Conservation (phyloP, 2,888 invertebrate species). For the Ophioninae sp. region DNA sequence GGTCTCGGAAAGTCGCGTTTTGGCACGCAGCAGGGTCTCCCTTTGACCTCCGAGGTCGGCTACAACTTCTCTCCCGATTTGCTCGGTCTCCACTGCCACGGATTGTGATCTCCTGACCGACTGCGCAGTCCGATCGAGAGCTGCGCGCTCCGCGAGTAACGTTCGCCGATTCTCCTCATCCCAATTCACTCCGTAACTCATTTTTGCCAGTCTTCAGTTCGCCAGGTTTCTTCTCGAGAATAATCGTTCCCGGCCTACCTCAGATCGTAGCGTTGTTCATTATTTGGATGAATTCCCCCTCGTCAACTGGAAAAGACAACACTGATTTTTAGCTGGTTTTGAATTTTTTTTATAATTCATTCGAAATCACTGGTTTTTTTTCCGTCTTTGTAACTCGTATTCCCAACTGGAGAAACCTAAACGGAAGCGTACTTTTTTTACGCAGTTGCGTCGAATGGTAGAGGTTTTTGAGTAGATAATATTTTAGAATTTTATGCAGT, state of each 20-base stretch:
- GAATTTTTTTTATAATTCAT: neutral
- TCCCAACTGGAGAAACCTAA: no score
- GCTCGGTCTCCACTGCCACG: slow-evolving; percentile 90
- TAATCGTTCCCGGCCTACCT: neutral
- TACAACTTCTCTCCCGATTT: slow-evolving; percentile 89
- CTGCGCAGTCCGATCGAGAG: slow-evolving; percentile 84
- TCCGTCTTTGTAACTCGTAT: neutral
- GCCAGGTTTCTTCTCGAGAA: neutral
- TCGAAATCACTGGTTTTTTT: no score
- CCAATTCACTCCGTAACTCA: slow-evolving; percentile 80
- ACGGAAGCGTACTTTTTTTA: neutral
- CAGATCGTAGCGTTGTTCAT: slow-evolving; percentile 56
- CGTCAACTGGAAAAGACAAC: slow-evolving; percentile 64
- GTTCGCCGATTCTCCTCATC: slow-evolving; percentile 84
- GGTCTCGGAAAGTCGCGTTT: slow-evolving; percentile 86
- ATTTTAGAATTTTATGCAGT: no score
- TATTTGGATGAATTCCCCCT: slow-evolving; percentile 67
- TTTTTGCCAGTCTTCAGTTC: slow-evolving; percentile 60
- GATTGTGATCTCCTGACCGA: slow-evolving; percentile 87
- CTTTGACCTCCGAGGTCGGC: slow-evolving; percentile 89
- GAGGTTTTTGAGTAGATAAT: no score
- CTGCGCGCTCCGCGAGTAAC: slow-evolving; percentile 83
- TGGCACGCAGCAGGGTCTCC: slow-evolving; percentile 86
- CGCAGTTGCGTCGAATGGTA: no score
- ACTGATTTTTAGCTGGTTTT: neutral